Conservation (phyloP, 2,888 invertebrate species). For the Tillus elongatus region DNA sequence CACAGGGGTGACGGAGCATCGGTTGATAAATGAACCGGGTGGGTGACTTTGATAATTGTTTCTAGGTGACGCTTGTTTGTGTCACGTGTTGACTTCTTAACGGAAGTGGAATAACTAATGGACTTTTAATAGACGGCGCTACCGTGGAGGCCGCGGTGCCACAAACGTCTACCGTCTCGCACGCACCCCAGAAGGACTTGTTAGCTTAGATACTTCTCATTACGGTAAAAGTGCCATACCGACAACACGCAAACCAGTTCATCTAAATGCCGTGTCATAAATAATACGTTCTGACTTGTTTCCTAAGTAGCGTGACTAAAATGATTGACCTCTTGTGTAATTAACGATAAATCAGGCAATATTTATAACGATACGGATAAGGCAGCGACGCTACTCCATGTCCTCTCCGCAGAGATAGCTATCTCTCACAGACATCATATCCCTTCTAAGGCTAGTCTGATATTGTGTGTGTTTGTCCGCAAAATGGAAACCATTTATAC, state of each 20-base stretch:
- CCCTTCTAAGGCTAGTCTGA: no score
- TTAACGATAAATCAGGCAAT: no score
- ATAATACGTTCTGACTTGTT: conserved; percentile 19
- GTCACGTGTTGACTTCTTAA: conserved; percentile 18
- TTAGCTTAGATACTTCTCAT: conserved; percentile 26
- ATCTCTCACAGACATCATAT: no score
- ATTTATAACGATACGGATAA: no score
- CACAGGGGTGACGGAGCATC: conserved; percentile 23
- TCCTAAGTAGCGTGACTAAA: conserved; percentile 23
- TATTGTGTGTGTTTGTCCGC: no score
- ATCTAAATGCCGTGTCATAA: conserved; percentile 25
- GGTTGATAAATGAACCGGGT: conserved; percentile 27
- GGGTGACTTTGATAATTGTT: conserved; percentile 23
- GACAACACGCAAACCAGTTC: conserved; percentile 18
- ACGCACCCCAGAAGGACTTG: conserved; percentile 17
- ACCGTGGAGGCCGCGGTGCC: no score
- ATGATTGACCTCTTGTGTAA: conserved; percentile 23
- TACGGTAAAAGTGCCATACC: conserved; percentile 15
- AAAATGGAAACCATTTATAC: no score
- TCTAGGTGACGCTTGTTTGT: conserved; percentile 22
- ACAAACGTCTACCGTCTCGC: conserved; percentile 13
- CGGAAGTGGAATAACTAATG: conserved; percentile 30
- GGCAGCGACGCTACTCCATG: no score
- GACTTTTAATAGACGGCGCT: conserved; percentile 33
- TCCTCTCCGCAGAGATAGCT: no score